Base-by-base conservation (phyloP, 2,113 vertebrate species). In the Ptyas mucosa region DNA sequence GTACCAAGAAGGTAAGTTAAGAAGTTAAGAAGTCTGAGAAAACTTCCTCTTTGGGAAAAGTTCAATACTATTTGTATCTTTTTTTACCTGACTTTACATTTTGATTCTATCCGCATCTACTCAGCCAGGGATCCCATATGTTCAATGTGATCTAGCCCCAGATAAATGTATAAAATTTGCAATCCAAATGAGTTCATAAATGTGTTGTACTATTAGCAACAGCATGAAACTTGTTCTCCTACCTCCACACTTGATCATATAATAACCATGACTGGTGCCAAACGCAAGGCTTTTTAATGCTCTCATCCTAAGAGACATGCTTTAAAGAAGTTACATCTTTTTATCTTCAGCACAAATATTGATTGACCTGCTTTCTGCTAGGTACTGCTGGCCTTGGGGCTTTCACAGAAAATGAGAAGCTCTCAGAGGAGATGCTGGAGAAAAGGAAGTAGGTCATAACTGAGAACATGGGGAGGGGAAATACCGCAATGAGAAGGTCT, bases 291-390 rank as follows among this genome's bases (percentile, higher is more conserved):
- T 88, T 26, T 93, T 49, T 15, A 0, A 51, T 18, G 8, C 49
- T 81, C 91, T 81, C 85, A 92, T 54, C 81, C 88, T 93, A 90
- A 93, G 93, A 91, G 43, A 94, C n/a, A 43, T 21, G 61, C n/a
- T 94, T 88, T 93, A 85, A 96, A 94, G 93, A 90, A 94, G 39
- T 87, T 89, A 55, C 57, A 53, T 52, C 88, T 94, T 92, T 96
- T 95, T 88, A 91, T 91, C 91, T 94, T 94, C 85, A 93, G 93
- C 93, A 88, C 61, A 91, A 94, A 92, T 89, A 94, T 88, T 95
- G 94, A 97, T 54, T 94, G 94, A 89, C 87, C 89, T 91, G 90
- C 0, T 52, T 90, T 93, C 52, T 64, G 9, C 57, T 92, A 57
- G 61, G 46, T 85, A 85, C 85, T 90, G n/a, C 46, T 81, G 53